A percentile compares a stretch with the other conserved stretches of the same genome.
Evolutionary conservation across 2,797 vertebrate genomes (phyloP).

Genomic region (Artibeus lituratus): DNA sequence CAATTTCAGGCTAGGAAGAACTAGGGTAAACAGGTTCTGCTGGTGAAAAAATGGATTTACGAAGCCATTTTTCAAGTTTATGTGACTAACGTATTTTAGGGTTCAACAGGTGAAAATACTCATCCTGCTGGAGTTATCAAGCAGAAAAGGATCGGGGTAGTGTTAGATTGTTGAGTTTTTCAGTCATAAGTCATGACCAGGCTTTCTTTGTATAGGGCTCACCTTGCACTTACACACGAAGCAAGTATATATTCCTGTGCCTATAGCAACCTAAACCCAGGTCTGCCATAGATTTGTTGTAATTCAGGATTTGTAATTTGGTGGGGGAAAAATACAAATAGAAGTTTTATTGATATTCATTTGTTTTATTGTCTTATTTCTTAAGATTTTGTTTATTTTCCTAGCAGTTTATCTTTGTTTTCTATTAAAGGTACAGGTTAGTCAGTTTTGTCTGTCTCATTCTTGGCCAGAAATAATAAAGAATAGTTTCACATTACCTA

Average conservation of each 20-base stretch:
- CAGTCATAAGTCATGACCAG: neutral
- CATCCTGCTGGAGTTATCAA: neutral
- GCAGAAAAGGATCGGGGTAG: neutral
- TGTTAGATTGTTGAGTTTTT: neutral
- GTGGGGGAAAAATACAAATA: neutral
- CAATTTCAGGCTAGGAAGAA: neutral
- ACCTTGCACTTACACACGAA: neutral
- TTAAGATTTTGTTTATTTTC: conserved; percentile 15
- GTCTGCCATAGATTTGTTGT: neutral
- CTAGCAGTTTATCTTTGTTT: neutral
- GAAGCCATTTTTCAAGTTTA: neutral
- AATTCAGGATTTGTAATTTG: conserved; percentile 21
- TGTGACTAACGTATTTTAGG: neutral
- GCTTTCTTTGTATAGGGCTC: neutral
- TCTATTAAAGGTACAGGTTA: neutral
- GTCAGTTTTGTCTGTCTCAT: neutral
- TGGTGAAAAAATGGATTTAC: neutral
- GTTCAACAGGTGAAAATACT: neutral
- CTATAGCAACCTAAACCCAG: neutral
- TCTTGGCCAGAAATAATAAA: neutral
- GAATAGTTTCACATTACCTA: neutral
- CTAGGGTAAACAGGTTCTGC: neutral
- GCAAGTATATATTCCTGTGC: neutral
- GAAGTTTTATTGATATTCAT: neutral
- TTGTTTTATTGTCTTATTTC: neutral